Base-by-base conservation (phyloP, 1,140 invertebrate species). In the Colletes latitarsis region DNA sequence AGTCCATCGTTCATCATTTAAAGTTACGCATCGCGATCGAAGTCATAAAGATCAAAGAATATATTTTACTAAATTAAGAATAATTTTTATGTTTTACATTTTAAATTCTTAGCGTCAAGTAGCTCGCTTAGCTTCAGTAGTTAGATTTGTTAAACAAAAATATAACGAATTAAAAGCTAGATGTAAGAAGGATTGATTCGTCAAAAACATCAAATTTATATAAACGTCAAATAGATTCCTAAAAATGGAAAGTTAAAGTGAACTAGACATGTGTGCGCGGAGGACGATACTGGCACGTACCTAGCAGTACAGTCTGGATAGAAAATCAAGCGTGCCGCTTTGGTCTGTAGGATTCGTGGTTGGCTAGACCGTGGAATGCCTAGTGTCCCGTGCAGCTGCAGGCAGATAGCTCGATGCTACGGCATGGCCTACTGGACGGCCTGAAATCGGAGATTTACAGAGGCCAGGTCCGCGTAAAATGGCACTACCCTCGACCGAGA, bases 401-500 rank as follows among this genome's bases (percentile, higher is more conserved):
- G 68, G 49, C 69, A 78, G 71, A 69, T 68, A 85, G 67, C 79
- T 87, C 83, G 82, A 89, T 84, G 88, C 46, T 63, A 82, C 85
- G 72, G 77, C 85, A 82, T 84, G 85, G 78, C 79, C 73, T 67
- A 77, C 74, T 79, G 68, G 69, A 73, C 73, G 81, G 58, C 71
- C 74, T 88, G 85, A 77, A 77, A 85, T 85, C 77, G 69, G 39
- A 58, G 58, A 58, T 77, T 58, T 53, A 69, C 77, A 71, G 52
- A 72, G 64, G n/a, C 21, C 64, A 60, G 49, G 64, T 82, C 66
- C 74, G 62, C 73, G 58, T 80, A 88, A 73, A 83, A 91, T 90
- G 88, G 86, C 89, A 87, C 85, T 91, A 85, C 85, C 86, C 83
- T 89, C 87, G 82, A 79, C 77, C 68, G 85, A 85, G 76, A 89